Evolutionary conservation across 2,113 vertebrate species (phyloP).

Genomic region (Ailuropoda melanoleuca): DNA sequence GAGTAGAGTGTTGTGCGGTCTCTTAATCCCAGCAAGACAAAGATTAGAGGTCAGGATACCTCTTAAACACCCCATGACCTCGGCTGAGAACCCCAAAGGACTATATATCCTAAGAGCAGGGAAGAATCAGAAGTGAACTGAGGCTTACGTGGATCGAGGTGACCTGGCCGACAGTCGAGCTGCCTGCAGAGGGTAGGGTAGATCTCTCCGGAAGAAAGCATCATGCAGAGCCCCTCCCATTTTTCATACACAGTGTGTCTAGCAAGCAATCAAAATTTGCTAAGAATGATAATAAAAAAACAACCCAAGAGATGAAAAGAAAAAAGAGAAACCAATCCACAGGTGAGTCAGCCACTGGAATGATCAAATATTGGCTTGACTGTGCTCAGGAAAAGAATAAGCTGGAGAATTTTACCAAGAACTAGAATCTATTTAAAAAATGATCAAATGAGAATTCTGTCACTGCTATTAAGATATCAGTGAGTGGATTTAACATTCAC

Average conservation of each 20-base stretch:
- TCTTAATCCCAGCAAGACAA: neutral
- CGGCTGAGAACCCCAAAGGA: neutral
- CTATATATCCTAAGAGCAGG: neutral
- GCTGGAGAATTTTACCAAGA: conserved; percentile 7
- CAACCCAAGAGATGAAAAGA: neutral
- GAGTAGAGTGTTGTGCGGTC: neutral
- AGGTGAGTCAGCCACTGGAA: neutral
- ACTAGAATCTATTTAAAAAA: neutral
- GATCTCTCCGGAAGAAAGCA: neutral
- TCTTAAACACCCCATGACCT: neutral
- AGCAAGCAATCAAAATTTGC: neutral
- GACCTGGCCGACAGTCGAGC: neutral
- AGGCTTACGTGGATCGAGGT: neutral
- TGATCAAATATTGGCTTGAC: neutral
- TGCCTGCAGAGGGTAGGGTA: neutral
- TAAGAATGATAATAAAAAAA: neutral
- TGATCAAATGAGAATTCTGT: neutral
- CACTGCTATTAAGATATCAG: neutral
- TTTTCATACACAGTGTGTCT: neutral
- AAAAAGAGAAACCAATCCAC: neutral
- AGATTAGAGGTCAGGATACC: neutral
- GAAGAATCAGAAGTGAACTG: neutral
- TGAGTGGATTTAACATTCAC: neutral
- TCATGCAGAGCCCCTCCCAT: neutral
- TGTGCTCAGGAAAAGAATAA: neutral